These are phyloP conservation scores for Labroides dimidiatus DNA, from an alignment of 2,797 vertebrate genomes.

Conservation along the genomic window DNA sequence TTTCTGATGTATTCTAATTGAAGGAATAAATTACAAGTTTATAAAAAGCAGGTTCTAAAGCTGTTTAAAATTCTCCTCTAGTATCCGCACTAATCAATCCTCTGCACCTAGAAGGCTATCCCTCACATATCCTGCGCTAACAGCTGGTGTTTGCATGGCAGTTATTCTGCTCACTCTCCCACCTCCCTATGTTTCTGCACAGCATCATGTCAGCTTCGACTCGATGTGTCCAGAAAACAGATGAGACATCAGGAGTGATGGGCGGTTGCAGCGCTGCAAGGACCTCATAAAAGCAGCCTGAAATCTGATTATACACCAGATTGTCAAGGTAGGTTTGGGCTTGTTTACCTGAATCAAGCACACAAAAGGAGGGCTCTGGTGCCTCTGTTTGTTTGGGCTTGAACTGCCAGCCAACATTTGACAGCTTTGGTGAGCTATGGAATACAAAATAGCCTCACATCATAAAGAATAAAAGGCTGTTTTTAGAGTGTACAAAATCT, in stretches of 20 bases:
- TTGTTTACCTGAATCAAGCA: slow-evolving; percentile 1
- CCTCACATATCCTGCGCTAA: slow-evolving; percentile 25
- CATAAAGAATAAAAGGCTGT: too few relatives aligned
- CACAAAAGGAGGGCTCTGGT: not conserved
- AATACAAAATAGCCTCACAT: not conserved
- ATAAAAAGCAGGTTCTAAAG: too few relatives aligned
- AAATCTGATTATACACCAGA: slow-evolving; percentile 25
- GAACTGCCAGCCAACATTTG: not conserved
- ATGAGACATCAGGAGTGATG: slow-evolving; percentile 33
- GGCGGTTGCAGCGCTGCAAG: slow-evolving; percentile 20
- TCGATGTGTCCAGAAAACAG: slow-evolving; percentile 32
- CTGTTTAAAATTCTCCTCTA: slow-evolving; percentile 1
- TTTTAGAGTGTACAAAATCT: too few relatives aligned
- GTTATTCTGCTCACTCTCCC: slow-evolving; percentile 39
- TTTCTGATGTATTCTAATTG: too few relatives aligned
- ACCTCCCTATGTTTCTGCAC: slow-evolving; percentile 42
- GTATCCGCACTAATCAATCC: slow-evolving; percentile 8
- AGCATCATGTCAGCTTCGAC: slow-evolving; percentile 38
- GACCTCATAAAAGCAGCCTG: slow-evolving; percentile 16
- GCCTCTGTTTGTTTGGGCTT: not conserved
- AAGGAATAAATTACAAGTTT: too few relatives aligned
- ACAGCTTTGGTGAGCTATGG: not conserved
- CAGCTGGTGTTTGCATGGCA: slow-evolving; percentile 58
- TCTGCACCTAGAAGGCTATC: slow-evolving; percentile 16
- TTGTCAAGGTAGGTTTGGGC: slow-evolving; percentile 5